These are phyloP conservation scores for Andrena cerasifolii DNA, from an alignment of 1,140 invertebrate genomes.

Conservation along the genomic window DNA sequence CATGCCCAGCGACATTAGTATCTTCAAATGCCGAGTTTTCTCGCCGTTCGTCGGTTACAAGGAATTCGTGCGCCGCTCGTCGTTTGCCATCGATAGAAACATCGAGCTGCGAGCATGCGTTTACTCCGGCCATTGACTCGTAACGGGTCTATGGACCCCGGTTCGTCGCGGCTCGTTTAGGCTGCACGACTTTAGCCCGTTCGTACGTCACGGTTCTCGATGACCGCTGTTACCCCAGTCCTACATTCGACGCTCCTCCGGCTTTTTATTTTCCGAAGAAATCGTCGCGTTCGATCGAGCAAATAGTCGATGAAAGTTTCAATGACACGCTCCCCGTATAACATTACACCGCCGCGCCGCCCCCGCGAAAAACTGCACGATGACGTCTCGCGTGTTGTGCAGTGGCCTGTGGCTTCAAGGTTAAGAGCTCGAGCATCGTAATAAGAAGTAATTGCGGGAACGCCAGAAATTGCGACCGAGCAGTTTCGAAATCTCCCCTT, in stretches of 20 bases:
- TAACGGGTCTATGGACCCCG: conserved; percentile 70
- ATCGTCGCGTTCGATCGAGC: not conserved
- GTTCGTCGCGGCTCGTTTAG: conserved; percentile 57
- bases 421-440: conserved; percentile 9
- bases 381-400: conserved; percentile 22
- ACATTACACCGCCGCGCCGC: no score
- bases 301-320: not conserved
- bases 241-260: not conserved
- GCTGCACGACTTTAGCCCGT: conserved; percentile 27
- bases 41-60: no score
- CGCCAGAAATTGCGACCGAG: conserved; percentile 14
- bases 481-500: conserved; percentile 44
- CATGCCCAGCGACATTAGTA: no score
- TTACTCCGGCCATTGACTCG: conserved; percentile 72
- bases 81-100: conserved; percentile 59
- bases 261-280: not conserved
- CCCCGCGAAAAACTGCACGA: no score
- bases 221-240: conserved; percentile 4
- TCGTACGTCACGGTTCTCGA: conserved; percentile 36
- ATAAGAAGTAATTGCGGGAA: conserved; percentile 45
- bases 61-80: conserved; percentile 53
- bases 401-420: conserved; percentile 22
- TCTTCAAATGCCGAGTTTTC: no score
- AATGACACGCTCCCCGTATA: not conserved
- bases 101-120: conserved; percentile 51